Evolutionary conservation across 2,113 vertebrate species (phyloP), one percentile per base, ranked within the genome.

Genomic region (Eudorcas thomsonii): DNA sequence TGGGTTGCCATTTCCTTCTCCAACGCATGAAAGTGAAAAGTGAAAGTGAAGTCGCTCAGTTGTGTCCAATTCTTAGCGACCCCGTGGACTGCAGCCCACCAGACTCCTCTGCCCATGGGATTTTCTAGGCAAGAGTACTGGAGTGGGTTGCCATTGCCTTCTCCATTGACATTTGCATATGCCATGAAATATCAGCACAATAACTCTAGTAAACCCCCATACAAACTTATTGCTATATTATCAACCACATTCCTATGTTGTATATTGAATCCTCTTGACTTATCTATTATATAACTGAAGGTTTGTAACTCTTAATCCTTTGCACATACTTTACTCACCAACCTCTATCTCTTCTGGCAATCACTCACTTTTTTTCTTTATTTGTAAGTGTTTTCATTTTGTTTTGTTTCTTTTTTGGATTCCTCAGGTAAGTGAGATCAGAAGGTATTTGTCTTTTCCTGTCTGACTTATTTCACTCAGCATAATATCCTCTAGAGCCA

Each of bases 31-130:
- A 60, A 30, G 59, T 28, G 26, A 60, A 60, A 60, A 60, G 59
- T 60, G 26, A 28, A 60, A 60, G 26, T 60, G 59, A 30, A 60
- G 26, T 30, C 5, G 1, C 26, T 60, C 26, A 60, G 59, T 60
- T 0, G 0, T 30, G 59, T 60, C 59, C 0, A 10, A 14, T 13
- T 60, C 26, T 14, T 60, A 14, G 59, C 1, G 26, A 60, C 59
- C 12, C 59, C 59, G 28, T 28, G 26, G 26, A 60, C 59, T 60
- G 59, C 26, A 60, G 26, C 59, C 59, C 0, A 30, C 59, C 59
- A 60, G 59, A 1, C 26, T 60, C 13, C 28, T 60, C 28, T 6
- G 2, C 2, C 28, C 13, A 1, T 14, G 59, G 28, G 28, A 30
- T 15, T 30, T 62, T 62, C 59, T 13, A 62, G 28, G 59, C 59